A percentile compares a stretch with the other conserved stretches of the same genome.
Conservation (phyloP, 2,888 invertebrate species). For the Masnerella sp. region DNA sequence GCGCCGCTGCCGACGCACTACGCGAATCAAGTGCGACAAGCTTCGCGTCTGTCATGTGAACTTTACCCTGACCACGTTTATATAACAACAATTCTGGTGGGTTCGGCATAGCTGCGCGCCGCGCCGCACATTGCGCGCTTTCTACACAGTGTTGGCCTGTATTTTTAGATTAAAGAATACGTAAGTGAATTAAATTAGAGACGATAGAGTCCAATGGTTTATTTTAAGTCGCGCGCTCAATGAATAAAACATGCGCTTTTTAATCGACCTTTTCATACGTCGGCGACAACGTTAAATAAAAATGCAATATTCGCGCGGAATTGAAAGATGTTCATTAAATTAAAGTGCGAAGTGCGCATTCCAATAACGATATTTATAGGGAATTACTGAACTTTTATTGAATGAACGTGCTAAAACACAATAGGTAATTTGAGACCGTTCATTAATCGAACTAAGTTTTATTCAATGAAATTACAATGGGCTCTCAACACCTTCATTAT, state of each 20-base stretch:
- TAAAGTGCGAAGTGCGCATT: neutral
- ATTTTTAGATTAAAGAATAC: constrained; percentile 22
- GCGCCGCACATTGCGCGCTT: constrained; percentile 6
- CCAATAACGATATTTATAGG: neutral
- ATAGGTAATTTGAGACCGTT: neutral
- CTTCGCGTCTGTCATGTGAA: constrained; percentile 29
- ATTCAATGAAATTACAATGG: neutral
- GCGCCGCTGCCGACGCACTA: constrained; percentile 16
- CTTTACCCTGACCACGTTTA: constrained; percentile 33
- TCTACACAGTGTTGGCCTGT: constrained; percentile 7
- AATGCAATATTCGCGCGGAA: neutral
- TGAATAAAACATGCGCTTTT: constrained; percentile 2
- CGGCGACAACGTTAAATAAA: neutral
- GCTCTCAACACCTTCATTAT: neutral
- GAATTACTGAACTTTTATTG: neutral
- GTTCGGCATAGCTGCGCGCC: constrained; percentile 10
- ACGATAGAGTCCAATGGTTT: constrained; percentile 10
- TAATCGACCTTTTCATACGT: neutral
- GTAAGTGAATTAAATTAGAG: constrained; percentile 17
- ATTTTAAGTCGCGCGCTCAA: constrained; percentile 2
- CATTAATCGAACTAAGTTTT: constrained; percentile 1
- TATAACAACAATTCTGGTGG: constrained; percentile 31
- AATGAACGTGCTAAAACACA: neutral
- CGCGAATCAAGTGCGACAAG: constrained; percentile 16
- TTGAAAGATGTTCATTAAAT: neutral